phyloP scores from a whole-genome alignment of 2,797 vertebrate genomes.

The Spea hammondii region DNA sequence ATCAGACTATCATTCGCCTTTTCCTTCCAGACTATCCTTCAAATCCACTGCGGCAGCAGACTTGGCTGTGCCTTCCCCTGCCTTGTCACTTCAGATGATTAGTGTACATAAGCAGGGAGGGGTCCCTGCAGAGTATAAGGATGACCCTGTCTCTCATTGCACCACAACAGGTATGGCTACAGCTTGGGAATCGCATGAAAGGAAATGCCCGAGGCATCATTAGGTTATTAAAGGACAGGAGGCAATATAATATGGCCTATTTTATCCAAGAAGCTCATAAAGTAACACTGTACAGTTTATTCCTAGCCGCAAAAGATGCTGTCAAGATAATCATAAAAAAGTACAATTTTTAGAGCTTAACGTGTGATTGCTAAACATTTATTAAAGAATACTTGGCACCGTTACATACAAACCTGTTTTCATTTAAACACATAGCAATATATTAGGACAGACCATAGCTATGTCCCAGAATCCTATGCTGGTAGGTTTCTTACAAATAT shows the following conservation, averaged over 20 bases:
- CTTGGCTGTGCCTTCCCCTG: constrained; percentile 6
- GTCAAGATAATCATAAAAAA: too few relatives aligned
- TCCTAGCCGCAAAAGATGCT: too few relatives aligned
- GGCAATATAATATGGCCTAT: background rate
- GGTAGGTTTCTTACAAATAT: background rate
- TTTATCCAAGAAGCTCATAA: background rate
- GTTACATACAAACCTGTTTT: too few relatives aligned
- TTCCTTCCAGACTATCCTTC: constrained; percentile 21
- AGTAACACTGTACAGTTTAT: too few relatives aligned
- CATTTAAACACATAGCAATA: too few relatives aligned
- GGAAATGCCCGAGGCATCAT: background rate
- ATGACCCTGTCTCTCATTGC: constrained; percentile 1
- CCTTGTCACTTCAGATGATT: constrained; percentile 27
- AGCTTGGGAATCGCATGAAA: background rate
- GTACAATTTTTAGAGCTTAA: too few relatives aligned
- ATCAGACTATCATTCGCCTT: constrained; percentile 12
- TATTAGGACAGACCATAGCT: too few relatives aligned
- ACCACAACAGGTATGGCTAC: background rate
- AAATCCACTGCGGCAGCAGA: constrained; percentile 32
- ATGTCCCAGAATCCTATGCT: background rate
- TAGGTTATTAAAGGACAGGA: constrained; percentile 5
- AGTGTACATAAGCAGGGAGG: constrained; percentile 13
- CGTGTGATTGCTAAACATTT: too few relatives aligned
- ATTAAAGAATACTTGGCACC: too few relatives aligned
- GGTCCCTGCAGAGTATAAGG: background rate